A percentile compares a stretch with the other conserved stretches of the same genome.
phyloP scores from a whole-genome alignment of 2,113 vertebrate species.

The Sakesphorus luctuosus region DNA sequence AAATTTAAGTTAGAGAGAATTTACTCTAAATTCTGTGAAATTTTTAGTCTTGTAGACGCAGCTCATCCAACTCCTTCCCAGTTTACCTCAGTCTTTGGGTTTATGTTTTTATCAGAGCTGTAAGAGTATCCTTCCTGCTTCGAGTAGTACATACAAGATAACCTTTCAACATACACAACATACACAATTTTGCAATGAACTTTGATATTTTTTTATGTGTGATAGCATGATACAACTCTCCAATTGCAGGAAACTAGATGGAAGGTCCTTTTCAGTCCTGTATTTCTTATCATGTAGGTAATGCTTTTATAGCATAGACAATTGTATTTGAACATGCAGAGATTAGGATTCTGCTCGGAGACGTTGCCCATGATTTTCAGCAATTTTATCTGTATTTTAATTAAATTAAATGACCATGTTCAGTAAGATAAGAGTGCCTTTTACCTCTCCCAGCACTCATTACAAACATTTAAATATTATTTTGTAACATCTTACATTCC shows the following conservation, averaged over 20 bases:
- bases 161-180: background rate
- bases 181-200: background rate
- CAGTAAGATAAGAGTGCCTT: background rate
- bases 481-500: conserved; percentile 57
- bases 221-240: background rate
- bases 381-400: background rate
- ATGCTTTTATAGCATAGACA: background rate
- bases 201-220: background rate
- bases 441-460: conserved; percentile 3
- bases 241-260: background rate
- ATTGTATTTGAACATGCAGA: background rate
- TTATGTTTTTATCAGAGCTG: background rate
- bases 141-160: background rate
- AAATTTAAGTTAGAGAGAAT: background rate
- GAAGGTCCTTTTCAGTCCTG: background rate
- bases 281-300: background rate
- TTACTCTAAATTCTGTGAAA: background rate
- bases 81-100: background rate
- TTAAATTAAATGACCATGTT: background rate
- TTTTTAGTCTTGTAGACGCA: background rate
- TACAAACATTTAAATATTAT: conserved; percentile 9
- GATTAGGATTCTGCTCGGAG: background rate
- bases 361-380: background rate
- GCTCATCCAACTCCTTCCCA: background rate
- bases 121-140: background rate